Evolutionary conservation across 23 tunicate genomes (phyloP).

Genomic region (Corella eumyota): DNA sequence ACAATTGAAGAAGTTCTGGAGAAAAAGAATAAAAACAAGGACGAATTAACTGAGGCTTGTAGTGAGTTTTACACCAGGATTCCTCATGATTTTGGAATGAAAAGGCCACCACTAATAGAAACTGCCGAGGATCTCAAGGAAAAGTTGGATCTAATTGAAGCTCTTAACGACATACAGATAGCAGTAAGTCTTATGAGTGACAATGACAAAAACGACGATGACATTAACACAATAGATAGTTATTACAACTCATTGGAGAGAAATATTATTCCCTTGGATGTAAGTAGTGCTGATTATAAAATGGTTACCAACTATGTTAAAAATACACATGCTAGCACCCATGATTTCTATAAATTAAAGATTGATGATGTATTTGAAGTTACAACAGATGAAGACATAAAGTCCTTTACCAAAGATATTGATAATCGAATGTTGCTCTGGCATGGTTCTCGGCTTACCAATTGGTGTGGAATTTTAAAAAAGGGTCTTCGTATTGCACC

Average conservation of each 20-base stretch:
- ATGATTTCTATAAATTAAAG: conserved; percentile 27
- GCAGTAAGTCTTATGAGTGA: conserved; percentile 49
- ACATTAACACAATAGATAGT: conserved; percentile 16
- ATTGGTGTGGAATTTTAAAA: conserved; percentile 72
- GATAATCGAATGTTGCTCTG: conserved; percentile 52
- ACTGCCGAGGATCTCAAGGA: conserved; percentile 23
- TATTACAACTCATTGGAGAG: conserved; percentile 49
- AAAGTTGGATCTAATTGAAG: conserved; percentile 56
- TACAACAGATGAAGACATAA: conserved; percentile 9
- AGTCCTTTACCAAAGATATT: conserved; percentile 26
- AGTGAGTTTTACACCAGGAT: conserved; percentile 84
- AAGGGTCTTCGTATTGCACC: conserved; percentile 71
- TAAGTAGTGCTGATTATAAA: conserved; percentile 11
- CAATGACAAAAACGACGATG: conserved; percentile 15
- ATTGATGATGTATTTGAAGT: conserved; percentile 37
- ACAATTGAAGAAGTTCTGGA: conserved; percentile 24
- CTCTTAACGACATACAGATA: conserved; percentile 49
- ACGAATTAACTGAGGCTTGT: conserved; percentile 40
- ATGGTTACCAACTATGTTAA: conserved; percentile 25
- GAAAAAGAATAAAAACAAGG: conserved; percentile 3
- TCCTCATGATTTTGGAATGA: conserved; percentile 90
- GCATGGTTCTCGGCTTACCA: conserved; percentile 79
- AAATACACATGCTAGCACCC: conserved; percentile 71
- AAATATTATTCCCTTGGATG: conserved; percentile 24
- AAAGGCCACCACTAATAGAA: conserved; percentile 43